Evolutionary conservation across 2,888 invertebrate genomes (phyloP).

Genomic region (Brachylomia viminalis): DNA sequence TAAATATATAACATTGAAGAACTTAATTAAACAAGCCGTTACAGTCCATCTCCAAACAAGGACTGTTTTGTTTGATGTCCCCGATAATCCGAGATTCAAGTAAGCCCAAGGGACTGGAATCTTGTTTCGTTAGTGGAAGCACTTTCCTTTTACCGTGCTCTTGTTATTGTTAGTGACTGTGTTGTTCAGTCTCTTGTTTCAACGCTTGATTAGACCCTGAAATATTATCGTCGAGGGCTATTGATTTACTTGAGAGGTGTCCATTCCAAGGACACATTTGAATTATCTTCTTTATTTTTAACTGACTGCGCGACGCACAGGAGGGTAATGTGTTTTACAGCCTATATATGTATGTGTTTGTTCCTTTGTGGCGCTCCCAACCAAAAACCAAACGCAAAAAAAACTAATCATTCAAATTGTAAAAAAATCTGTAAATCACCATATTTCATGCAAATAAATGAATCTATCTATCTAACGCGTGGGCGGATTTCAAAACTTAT

Average conservation of each 20-base stretch:
- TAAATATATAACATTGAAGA: not conserved
- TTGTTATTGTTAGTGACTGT: conserved; percentile 9
- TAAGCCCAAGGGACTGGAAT: conserved; percentile 9
- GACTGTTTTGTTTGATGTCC: conserved; percentile 15
- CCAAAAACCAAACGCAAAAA: too few relatives aligned
- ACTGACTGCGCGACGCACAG: too few relatives aligned
- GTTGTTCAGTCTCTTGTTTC: not conserved
- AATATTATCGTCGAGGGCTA: not conserved
- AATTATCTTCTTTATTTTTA: not conserved
- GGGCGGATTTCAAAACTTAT: too few relatives aligned
- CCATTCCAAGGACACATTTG: not conserved
- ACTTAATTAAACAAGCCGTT: conserved; percentile 1
- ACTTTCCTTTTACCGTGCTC: not conserved
- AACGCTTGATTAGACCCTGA: not conserved
- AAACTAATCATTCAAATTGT: too few relatives aligned
- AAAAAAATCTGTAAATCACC: too few relatives aligned
- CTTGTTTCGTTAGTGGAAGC: conserved; percentile 21
- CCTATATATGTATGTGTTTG: too few relatives aligned
- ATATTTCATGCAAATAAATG: too few relatives aligned
- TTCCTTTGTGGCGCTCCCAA: too few relatives aligned
- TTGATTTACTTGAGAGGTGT: not conserved
- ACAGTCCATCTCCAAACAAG: not conserved
- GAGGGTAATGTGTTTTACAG: too few relatives aligned
- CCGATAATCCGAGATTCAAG: conserved; percentile 19
- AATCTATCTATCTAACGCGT: too few relatives aligned